Conservation (phyloP, 2,113 vertebrate species). For the Micronisus gabar region DNA sequence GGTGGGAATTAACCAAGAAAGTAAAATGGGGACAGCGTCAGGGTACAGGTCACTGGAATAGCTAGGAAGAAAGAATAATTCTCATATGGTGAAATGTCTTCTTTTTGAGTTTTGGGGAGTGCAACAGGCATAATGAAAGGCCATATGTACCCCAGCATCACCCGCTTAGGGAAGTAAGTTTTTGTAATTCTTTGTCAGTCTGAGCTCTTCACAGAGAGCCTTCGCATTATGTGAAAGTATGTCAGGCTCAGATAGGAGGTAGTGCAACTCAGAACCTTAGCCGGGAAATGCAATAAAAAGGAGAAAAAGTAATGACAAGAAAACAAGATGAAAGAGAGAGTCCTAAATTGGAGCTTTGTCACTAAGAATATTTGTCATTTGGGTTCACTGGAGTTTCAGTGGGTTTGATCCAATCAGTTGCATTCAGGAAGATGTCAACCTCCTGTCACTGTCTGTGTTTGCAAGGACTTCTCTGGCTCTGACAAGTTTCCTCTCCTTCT, state of each 20-base stretch:
- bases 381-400: not conserved
- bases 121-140: not conserved
- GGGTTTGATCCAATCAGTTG: constrained; percentile 13
- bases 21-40: not conserved
- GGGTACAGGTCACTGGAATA: not conserved
- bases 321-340: not conserved
- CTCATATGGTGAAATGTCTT: not conserved
- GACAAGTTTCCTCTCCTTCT: constrained; percentile 9
- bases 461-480: not conserved
- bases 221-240: not conserved
- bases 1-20: not conserved
- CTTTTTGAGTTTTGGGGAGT: not conserved
- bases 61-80: not conserved
- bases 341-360: constrained; percentile 23
- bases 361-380: constrained; percentile 14
- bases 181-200: not conserved
- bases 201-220: not conserved
- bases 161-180: not conserved
- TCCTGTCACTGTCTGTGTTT: not conserved
- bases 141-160: not conserved
- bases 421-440: constrained; percentile 14
- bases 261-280: not conserved
- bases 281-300: not conserved
- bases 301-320: not conserved
- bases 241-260: not conserved